phyloP scores from a whole-genome alignment of 2,888 invertebrate species.

The Dynastes grantii region DNA sequence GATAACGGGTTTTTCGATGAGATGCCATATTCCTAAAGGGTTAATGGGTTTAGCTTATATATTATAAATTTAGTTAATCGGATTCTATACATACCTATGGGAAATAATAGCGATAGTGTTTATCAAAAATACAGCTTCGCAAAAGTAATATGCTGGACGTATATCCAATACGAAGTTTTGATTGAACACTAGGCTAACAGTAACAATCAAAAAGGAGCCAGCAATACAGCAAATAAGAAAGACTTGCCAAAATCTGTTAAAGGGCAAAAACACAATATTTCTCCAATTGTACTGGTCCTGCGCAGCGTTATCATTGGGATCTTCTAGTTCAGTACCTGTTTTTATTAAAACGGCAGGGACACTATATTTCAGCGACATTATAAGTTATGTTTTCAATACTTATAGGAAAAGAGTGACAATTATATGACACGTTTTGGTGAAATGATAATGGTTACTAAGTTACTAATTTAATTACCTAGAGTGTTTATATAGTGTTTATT shows the following conservation, averaged over 20 bases:
- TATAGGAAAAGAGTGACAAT: no score
- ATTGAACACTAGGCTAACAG: no score
- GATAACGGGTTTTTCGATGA: conserved; percentile 34
- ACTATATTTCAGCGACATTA: conserved; percentile 20
- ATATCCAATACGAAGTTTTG: no score
- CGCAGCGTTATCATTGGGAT: not conserved
- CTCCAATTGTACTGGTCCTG: conserved; percentile 22
- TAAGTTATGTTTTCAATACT: not conserved
- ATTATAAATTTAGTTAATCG: not conserved
- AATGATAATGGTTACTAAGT: no score
- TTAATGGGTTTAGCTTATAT: not conserved
- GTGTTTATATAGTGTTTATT: no score
- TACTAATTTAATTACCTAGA: no score
- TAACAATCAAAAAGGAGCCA: conserved; percentile 9
- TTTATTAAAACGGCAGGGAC: conserved; percentile 23
- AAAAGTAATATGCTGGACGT: conserved; percentile 32
- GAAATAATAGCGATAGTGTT: conserved; percentile 42
- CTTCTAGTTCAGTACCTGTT: not conserved
- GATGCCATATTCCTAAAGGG: conserved; percentile 31
- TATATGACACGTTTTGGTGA: no score
- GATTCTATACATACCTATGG: conserved; percentile 31
- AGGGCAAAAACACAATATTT: conserved; percentile 49
- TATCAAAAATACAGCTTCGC: conserved; percentile 43
- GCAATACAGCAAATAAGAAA: conserved; percentile 42
- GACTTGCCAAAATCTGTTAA: conserved; percentile 48